Conservation (phyloP, 2,113 vertebrate genomes). For the Hypanus sabinus region DNA sequence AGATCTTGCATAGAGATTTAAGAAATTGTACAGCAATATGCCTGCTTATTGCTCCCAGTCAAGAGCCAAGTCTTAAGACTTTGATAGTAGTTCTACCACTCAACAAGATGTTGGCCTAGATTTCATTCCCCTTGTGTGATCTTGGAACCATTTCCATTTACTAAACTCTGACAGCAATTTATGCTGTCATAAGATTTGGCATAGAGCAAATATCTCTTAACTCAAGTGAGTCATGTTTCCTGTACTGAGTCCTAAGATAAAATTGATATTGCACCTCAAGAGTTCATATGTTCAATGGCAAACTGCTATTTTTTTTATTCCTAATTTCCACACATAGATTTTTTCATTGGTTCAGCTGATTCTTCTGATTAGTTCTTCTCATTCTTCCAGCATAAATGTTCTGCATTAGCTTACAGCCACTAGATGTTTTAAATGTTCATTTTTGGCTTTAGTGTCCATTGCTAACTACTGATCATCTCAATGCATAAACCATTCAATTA, state of each 20-base stretch:
- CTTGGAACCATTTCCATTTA: too few relatives aligned
- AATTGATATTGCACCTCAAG: too few relatives aligned
- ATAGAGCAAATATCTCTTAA: neutral
- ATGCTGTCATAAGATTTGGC: neutral
- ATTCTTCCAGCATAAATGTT: too few relatives aligned
- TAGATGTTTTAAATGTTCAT: neutral
- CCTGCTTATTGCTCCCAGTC: neutral
- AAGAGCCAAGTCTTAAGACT: neutral
- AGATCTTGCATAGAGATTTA: neutral
- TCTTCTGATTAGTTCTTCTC: neutral
- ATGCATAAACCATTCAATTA: neutral
- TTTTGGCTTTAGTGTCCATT: neutral
- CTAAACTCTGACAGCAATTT: too few relatives aligned
- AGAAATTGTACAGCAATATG: neutral
- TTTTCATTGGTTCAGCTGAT: neutral
- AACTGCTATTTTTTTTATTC: neutral
- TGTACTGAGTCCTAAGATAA: neutral
- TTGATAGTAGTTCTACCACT: too few relatives aligned
- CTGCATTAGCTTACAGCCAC: neutral
- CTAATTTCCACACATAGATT: neutral
- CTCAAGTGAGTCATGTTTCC: neutral
- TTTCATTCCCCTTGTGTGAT: too few relatives aligned
- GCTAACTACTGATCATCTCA: neutral
- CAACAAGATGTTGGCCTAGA: too few relatives aligned
- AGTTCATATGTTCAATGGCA: neutral